A percentile compares a stretch with the other conserved stretches of the same genome.
Evolutionary conservation across 2,797 vertebrate genomes (phyloP).

Genomic region (Valencia hispanica): DNA sequence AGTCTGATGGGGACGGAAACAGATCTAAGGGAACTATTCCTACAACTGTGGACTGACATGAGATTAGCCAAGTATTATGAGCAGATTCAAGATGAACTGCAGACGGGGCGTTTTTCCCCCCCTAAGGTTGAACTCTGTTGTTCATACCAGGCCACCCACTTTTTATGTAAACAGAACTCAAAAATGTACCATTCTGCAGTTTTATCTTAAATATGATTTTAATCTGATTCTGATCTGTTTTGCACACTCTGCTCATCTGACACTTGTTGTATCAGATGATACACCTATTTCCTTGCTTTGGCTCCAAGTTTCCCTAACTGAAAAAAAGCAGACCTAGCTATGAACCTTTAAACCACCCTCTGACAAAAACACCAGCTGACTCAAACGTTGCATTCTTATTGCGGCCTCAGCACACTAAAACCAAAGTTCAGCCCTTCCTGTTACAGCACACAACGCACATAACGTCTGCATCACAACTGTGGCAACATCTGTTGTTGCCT

Average conservation of each 20-base stretch:
- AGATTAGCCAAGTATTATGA: conserved; percentile 53
- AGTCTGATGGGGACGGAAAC: conserved; percentile 71
- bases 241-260: background rate
- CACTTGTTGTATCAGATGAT: background rate
- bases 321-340: background rate
- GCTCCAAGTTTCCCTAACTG: background rate
- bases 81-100: conserved; percentile 20
- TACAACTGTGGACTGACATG: conserved; percentile 30
- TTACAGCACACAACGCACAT: conserved; percentile 14
- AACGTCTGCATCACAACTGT: conserved; percentile 20
- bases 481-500: conserved; percentile 53
- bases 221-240: background rate
- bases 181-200: background rate
- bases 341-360: conserved; percentile 13
- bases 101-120: conserved; percentile 7
- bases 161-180: background rate
- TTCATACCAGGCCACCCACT: background rate
- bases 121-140: conserved; percentile 16
- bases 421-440: conserved; percentile 1
- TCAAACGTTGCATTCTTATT: conserved; percentile 3
- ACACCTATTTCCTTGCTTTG: conserved; percentile 6
- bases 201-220: background rate
- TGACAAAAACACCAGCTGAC: conserved; percentile 26
- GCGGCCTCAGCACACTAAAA: background rate
- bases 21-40: conserved; percentile 41